Conservation (phyloP, 2,888 invertebrate genomes). For the Poecilobothrus nobilitatus region DNA sequence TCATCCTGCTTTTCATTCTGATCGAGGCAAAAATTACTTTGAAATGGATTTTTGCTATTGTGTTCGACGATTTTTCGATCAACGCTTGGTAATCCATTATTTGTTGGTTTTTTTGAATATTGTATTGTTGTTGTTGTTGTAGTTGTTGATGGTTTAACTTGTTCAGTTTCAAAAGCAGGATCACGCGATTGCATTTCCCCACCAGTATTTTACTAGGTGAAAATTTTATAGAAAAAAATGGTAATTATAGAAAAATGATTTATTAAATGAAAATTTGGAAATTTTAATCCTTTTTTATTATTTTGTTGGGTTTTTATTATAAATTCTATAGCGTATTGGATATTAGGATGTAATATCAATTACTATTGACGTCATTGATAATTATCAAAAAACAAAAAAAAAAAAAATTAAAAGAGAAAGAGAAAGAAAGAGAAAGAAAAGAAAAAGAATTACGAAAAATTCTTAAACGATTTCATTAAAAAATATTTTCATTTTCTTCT, state of each 20-base stretch:
- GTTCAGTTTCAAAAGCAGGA: constrained; percentile 38
- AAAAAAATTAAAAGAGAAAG: not conserved
- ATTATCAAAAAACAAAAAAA: not conserved
- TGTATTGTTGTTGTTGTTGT: constrained; percentile 14
- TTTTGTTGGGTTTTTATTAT: not conserved
- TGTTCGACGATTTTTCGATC: constrained; percentile 27
- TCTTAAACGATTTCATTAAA: not conserved
- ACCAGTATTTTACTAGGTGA: constrained; percentile 37
- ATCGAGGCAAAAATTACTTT: constrained; percentile 16
- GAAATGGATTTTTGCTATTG: constrained; percentile 19
- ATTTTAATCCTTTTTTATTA: not conserved
- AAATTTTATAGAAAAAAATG: too few relatives aligned
- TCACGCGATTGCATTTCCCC: constrained; percentile 45
- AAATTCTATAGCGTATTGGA: not conserved
- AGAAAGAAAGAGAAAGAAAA: not conserved
- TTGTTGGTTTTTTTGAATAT: constrained; percentile 24
- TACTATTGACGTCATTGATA: not conserved
- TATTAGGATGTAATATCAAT: not conserved
- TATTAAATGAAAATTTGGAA: too few relatives aligned
- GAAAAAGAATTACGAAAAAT: not conserved
- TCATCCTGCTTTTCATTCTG: constrained; percentile 16
- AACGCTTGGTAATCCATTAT: constrained; percentile 29
- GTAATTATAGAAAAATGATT: not conserved
- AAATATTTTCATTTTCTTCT: not conserved
- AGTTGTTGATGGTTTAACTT: constrained; percentile 24